phyloP scores from a whole-genome alignment of 2,888 invertebrate species.

The Lasioglossum lativentre region DNA sequence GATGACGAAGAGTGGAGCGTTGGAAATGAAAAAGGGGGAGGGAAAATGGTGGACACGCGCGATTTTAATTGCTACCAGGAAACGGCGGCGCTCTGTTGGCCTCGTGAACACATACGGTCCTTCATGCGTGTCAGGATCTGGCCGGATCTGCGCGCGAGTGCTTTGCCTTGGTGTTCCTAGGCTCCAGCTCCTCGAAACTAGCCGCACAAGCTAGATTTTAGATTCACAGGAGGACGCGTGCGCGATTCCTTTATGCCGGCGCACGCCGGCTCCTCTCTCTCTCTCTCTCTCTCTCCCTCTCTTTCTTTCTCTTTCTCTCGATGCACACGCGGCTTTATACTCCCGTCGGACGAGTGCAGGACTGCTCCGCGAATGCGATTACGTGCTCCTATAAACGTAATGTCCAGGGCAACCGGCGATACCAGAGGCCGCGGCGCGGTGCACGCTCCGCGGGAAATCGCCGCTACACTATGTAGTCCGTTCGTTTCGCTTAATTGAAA shows the following conservation, averaged over 20 bases:
- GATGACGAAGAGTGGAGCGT: background rate
- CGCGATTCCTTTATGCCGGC: slow-evolving; percentile 63
- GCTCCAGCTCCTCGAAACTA: slow-evolving; percentile 43
- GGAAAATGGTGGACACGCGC: slow-evolving; percentile 41
- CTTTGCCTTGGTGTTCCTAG: slow-evolving; percentile 23
- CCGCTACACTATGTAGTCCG: background rate
- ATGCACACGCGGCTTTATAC: slow-evolving; percentile 58
- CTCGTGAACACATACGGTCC: slow-evolving; percentile 49
- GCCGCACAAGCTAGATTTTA: slow-evolving; percentile 62
- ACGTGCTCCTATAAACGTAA: slow-evolving; percentile 68
- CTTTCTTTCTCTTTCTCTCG: slow-evolving; percentile 19
- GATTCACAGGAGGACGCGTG: slow-evolving; percentile 61
- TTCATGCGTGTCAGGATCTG: slow-evolving; percentile 62
- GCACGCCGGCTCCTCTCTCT: slow-evolving; percentile 45
- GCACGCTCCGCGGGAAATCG: slow-evolving; percentile 35
- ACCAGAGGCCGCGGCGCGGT: slow-evolving; percentile 28
- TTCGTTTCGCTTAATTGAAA: slow-evolving; percentile 17
- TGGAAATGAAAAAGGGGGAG: slow-evolving; percentile 11
- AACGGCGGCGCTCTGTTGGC: slow-evolving; percentile 37
- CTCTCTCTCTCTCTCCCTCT: background rate
- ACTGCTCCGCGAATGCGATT: slow-evolving; percentile 65
- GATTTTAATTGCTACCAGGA: slow-evolving; percentile 70
- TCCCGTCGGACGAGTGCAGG: slow-evolving; percentile 67
- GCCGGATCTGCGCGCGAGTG: slow-evolving; percentile 49
- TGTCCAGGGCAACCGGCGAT: slow-evolving; percentile 21